Percentiles rank a stretch among this genome's conserved stretches.
Evolutionary conservation across 2,113 vertebrate species (phyloP).

Genomic region (Blennius ocellaris): DNA sequence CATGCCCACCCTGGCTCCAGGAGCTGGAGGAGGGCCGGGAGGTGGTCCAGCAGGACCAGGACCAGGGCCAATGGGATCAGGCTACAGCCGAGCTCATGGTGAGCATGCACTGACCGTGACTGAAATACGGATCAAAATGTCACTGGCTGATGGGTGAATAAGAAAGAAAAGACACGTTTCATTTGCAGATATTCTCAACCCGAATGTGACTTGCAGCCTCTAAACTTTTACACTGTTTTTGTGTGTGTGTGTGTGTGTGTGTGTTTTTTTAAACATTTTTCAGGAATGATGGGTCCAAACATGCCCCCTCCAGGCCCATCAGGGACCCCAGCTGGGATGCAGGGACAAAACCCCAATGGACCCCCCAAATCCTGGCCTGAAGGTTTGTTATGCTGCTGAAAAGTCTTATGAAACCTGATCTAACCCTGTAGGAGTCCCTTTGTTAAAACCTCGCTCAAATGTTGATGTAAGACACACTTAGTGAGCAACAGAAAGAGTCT

Average conservation of each 20-base stretch:
- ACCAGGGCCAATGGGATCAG: conserved; percentile 82
- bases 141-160: not conserved
- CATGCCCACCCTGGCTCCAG: conserved; percentile 88
- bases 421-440: not conserved
- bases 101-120: conserved; percentile 49
- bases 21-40: conserved; percentile 81
- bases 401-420: not conserved
- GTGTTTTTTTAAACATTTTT: not conserved
- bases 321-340: conserved; percentile 91
- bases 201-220: too few relatives aligned
- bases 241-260: too few relatives aligned
- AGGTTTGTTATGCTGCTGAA: conserved; percentile 78
- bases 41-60: conserved; percentile 78
- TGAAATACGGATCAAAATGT: not conserved
- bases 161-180: not conserved
- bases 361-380: conserved; percentile 96
- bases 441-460: not conserved
- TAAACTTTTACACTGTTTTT: not conserved
- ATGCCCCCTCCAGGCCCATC: conserved; percentile 95
- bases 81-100: conserved; percentile 92
- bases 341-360: conserved; percentile 91
- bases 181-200: not conserved
- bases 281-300: conserved; percentile 94
- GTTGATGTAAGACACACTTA: not conserved
- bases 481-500: not conserved